Evolutionary conservation across 2,888 invertebrate genomes (phyloP).

Genomic region (Metalampra italica): DNA sequence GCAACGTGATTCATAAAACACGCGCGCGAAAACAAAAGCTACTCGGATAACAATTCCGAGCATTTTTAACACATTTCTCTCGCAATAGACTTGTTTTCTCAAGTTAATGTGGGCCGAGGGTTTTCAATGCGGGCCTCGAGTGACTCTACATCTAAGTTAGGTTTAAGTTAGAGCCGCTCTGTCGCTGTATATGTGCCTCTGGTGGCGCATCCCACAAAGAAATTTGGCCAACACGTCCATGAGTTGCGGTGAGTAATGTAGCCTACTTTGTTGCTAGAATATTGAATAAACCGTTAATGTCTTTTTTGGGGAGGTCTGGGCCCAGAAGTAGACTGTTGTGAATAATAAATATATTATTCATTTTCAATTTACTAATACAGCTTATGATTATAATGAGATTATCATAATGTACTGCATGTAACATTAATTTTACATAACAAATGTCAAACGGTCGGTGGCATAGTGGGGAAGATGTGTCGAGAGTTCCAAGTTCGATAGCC

Average conservation of each 20-base stretch:
- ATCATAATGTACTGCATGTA: no score
- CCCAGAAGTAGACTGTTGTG: no score
- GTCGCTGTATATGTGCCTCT: conserved; percentile 51
- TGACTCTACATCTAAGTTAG: conserved; percentile 61
- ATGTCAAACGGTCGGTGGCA: no score
- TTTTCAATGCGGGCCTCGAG: conserved; percentile 39
- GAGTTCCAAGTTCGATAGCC: no score
- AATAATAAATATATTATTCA: no score
- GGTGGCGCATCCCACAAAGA: conserved; percentile 43
- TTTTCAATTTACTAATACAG: no score
- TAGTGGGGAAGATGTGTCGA: no score
- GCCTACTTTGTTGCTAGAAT: conserved; percentile 4
- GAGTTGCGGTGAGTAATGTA: conserved; percentile 25
- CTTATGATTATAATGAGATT: no score
- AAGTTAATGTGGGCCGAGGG: conserved; percentile 45
- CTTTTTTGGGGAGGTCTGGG: not conserved
- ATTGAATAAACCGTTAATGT: conserved; percentile 10
- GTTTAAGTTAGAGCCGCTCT: conserved; percentile 55
- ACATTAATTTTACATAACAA: no score
- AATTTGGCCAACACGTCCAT: conserved; percentile 37
- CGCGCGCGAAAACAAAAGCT: not conserved
- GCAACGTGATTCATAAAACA: conserved; percentile 1
- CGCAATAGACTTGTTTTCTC: conserved; percentile 37
- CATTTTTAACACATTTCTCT: conserved; percentile 21
- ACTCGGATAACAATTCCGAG: not conserved